Percentiles rank a stretch among this genome's conserved stretches.
Evolutionary conservation across 2,888 invertebrate species (phyloP).

Genomic region (Caenorhabditis zanzibari): DNA sequence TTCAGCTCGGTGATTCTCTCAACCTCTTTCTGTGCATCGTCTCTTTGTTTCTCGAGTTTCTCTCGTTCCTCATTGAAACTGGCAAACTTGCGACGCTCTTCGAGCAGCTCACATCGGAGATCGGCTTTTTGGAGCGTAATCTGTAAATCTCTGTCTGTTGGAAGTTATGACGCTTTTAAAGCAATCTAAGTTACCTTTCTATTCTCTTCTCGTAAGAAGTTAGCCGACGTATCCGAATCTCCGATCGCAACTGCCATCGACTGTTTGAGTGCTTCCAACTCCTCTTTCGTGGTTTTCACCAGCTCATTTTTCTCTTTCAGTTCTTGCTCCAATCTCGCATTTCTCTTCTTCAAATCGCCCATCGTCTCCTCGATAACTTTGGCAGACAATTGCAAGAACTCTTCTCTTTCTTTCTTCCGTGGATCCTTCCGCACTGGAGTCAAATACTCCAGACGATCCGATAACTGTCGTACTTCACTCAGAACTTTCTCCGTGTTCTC

Average conservation of each 20-base stretch:
- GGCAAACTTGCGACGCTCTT: slow-evolving; percentile 36
- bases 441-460: slow-evolving; percentile 40
- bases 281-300: slow-evolving; percentile 31
- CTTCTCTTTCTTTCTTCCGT: slow-evolving; percentile 22
- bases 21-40: slow-evolving; percentile 28
- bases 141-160: no score
- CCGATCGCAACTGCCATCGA: slow-evolving; percentile 83
- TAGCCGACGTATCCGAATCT: slow-evolving; percentile 56
- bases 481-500: slow-evolving; percentile 45
- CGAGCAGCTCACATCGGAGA: slow-evolving; percentile 61
- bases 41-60: slow-evolving; percentile 41
- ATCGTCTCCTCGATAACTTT: slow-evolving; percentile 56
- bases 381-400: slow-evolving; percentile 49
- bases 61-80: slow-evolving; percentile 5
- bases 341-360: slow-evolving; percentile 31
- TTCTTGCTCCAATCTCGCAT: slow-evolving; percentile 34
- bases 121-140: slow-evolving; percentile 60
- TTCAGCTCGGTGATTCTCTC: slow-evolving; percentile 7
- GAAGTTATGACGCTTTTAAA: no score
- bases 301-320: slow-evolving; percentile 45
- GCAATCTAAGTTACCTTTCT: no score
- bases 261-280: slow-evolving; percentile 86
- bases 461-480: slow-evolving; percentile 46
- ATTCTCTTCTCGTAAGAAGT: slow-evolving; percentile 64
- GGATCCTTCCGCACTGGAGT: slow-evolving; percentile 45